Base-by-base conservation (phyloP, 1,140 invertebrate genomes). In the Holotrichia oblita region DNA sequence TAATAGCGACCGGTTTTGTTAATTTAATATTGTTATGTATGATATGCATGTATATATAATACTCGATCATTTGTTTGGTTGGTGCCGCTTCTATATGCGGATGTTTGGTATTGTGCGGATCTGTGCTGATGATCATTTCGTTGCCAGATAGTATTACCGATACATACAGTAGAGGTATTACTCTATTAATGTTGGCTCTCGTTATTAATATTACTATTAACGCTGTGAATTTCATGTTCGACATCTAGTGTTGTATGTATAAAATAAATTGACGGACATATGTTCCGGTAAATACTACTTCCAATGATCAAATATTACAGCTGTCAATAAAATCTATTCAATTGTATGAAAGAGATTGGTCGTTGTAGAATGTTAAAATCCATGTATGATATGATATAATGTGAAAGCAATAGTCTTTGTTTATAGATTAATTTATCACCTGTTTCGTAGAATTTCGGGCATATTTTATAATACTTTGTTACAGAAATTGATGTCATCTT, bases 1-100 rank as follows among this genome's bases (percentile, higher is more conserved):
- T 64, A 64, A 64, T 64, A 64, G 61, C 61, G 61, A 64, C 24
- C 61, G 61, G 61, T 64, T 64, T 64, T 17, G 61, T 64, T 64
- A 64, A 64, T 64, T 64, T 64, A 64, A 64, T 64, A 64, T 64
- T 64, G 20, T 8, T 64, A 24, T 64, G 24, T 64, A 64, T n/a
- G 55, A n/a, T 59, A 20, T 59, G 55, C 14, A 59, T 59, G 55
- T 59, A 59, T 20, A 64, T 22, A 64, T 64, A 64, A 20, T 64
- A 64, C 6, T 64, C 24, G 24, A 64, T 22, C 44, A 64, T 64
- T 27, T 64, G 24, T 64, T 22, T 64, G 24, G 8, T 9, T 20
- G 17, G 6, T 22, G 24, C 61, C 61, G 24, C 17, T 22, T 64
- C 61, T 22, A 20, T 64, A 9, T 12, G 7, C 17, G 6, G 61